A percentile compares a stretch with the other conserved stretches of the same genome.
These are phyloP conservation scores for Phataginus tetradactyla DNA, from an alignment of 2,797 vertebrate species.

Conservation along the genomic window DNA sequence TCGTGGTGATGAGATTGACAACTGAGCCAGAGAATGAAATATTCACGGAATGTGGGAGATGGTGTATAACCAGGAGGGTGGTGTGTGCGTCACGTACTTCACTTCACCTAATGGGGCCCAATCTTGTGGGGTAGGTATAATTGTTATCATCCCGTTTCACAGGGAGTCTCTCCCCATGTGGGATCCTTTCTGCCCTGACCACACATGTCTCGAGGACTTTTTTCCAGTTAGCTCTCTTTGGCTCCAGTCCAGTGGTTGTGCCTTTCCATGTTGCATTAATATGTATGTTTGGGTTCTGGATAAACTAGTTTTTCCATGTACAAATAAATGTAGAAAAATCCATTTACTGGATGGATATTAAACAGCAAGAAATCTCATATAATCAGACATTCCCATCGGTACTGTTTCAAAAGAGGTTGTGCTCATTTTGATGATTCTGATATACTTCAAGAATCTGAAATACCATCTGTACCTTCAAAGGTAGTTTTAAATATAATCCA, in stretches of 20 bases:
- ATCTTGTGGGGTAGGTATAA: no score
- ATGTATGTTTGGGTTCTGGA: background rate
- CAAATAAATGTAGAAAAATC: background rate
- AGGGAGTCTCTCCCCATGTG: background rate
- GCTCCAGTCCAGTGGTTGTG: background rate
- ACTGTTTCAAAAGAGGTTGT: constrained; percentile 27
- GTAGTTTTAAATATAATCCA: constrained; percentile 20
- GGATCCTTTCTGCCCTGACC: background rate
- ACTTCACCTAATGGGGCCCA: background rate
- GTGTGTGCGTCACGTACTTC: no score
- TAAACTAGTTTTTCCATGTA: background rate
- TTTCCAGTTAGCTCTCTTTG: background rate
- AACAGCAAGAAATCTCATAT: background rate
- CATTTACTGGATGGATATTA: constrained; percentile 19
- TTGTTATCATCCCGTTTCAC: background rate
- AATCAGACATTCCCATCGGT: constrained; percentile 13
- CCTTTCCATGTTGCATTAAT: background rate
- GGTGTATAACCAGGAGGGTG: background rate
- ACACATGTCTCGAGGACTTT: background rate
- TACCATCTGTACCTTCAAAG: constrained; percentile 38
- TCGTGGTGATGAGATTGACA: background rate
- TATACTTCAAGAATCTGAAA: constrained; percentile 13
- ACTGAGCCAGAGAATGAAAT: background rate
- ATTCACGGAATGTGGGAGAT: background rate
- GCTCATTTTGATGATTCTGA: constrained; percentile 25